Evolutionary conservation across 2,797 vertebrate genomes (phyloP).

Genomic region (Glossophaga mutica): DNA sequence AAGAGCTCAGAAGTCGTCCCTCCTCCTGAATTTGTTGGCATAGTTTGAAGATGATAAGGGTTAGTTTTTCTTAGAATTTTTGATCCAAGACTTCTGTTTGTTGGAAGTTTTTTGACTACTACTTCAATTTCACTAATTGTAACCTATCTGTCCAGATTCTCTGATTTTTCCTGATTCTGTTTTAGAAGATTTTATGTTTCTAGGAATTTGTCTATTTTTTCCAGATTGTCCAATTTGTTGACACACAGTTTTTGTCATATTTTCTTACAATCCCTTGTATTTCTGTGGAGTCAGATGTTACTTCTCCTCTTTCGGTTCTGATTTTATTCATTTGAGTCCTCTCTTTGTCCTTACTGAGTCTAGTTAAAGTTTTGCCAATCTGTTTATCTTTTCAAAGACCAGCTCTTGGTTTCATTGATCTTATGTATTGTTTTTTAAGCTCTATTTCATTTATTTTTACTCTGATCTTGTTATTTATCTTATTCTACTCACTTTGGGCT

Average conservation of each 20-base stretch:
- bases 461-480: neutral
- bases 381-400: neutral
- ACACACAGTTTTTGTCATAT: neutral
- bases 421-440: neutral
- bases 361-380: neutral
- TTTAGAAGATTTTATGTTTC: neutral
- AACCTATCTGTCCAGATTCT: too few species aligned
- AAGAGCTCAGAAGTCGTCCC: neutral
- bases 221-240: neutral
- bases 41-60: neutral
- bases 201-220: neutral
- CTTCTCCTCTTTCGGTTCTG: neutral
- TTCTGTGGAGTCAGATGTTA: neutral
- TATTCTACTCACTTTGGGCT: neutral
- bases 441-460: neutral
- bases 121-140: too few species aligned
- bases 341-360: neutral
- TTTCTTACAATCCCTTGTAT: neutral
- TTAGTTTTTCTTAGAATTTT: neutral
- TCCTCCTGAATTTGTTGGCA: neutral
- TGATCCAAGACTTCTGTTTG: neutral
- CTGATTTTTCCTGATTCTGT: neutral
- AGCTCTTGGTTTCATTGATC: neutral
- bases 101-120: neutral
- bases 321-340: neutral